A percentile compares a stretch with the other conserved stretches of the same genome.
These are phyloP conservation scores for Lagria hirta DNA, from an alignment of 2,888 invertebrate genomes.

Conservation along the genomic window DNA sequence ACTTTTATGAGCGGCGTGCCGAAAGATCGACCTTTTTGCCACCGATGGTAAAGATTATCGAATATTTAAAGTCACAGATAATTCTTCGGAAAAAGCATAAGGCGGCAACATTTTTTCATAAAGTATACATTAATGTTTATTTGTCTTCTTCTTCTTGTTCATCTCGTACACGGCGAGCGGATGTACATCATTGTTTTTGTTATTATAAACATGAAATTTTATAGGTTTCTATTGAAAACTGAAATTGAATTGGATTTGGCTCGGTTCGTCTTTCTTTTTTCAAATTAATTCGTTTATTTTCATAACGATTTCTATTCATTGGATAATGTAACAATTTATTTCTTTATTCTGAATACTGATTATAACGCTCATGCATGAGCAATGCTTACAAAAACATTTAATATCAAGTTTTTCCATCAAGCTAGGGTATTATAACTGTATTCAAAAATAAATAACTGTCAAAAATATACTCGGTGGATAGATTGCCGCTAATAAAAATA, in stretches of 20 bases:
- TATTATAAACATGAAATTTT: slow-evolving; percentile 18
- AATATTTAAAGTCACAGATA: slow-evolving; percentile 26
- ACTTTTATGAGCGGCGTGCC: slow-evolving; percentile 20
- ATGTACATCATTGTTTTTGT: slow-evolving; percentile 24
- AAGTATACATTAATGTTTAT: slow-evolving; percentile 22
- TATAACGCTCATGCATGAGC: too few species aligned
- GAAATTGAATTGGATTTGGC: slow-evolving; percentile 22
- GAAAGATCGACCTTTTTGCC: slow-evolving; percentile 16
- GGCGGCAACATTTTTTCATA: slow-evolving; percentile 21
- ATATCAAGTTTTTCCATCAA: too few species aligned
- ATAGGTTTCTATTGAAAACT: slow-evolving; percentile 24
- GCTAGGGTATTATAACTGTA: too few species aligned
- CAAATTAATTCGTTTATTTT: slow-evolving; percentile 17
- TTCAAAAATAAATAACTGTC: too few species aligned
- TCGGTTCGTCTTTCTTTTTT: slow-evolving; percentile 12
- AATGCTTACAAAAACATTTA: too few species aligned
- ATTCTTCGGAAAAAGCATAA: slow-evolving; percentile 14
- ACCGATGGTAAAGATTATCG: slow-evolving; percentile 17
- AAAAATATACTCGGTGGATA: too few species aligned
- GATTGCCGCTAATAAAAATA: too few species aligned
- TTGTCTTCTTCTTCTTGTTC: slow-evolving; percentile 18
- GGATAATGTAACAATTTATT: too few species aligned
- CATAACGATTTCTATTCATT: too few species aligned
- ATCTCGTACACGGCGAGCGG: slow-evolving; percentile 16
- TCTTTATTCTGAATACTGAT: too few species aligned